phyloP scores from a whole-genome alignment of 1,140 invertebrate species.

The Drosophila insularis region DNA sequence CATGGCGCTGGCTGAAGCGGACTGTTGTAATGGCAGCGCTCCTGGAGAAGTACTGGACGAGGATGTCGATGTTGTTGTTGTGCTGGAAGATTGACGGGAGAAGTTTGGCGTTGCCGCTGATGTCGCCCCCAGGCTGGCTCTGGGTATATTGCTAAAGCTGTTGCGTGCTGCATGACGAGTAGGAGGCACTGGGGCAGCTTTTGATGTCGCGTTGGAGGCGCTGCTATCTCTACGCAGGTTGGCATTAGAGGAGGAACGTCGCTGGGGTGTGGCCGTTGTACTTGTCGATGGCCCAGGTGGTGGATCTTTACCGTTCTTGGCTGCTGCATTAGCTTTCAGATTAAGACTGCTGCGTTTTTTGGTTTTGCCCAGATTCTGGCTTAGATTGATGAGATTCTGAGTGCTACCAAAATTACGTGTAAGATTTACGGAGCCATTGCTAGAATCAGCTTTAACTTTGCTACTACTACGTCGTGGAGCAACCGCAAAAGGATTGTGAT shows the following conservation, averaged over 20 bases:
- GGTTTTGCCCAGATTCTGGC: slow-evolving; percentile 72
- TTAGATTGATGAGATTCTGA: slow-evolving; percentile 76
- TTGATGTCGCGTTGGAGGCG: slow-evolving; percentile 42
- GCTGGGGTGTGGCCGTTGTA: slow-evolving; percentile 35
- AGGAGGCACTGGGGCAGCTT: slow-evolving; percentile 60
- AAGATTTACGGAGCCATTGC: slow-evolving; percentile 61
- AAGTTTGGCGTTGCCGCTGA: slow-evolving; percentile 42
- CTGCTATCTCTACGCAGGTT: slow-evolving; percentile 74
- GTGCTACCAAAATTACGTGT: slow-evolving; percentile 79
- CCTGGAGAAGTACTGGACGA: slow-evolving; percentile 35
- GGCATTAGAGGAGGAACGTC: slow-evolving; percentile 73
- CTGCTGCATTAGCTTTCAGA: slow-evolving; percentile 53
- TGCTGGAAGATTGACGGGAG: slow-evolving; percentile 70
- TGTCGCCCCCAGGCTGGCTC: slow-evolving; percentile 62
- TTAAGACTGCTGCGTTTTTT: slow-evolving; percentile 81
- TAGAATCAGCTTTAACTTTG: slow-evolving; percentile 49
- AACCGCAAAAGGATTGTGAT: slow-evolving; percentile 72
- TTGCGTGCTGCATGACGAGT: slow-evolving; percentile 63
- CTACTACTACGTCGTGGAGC: slow-evolving; percentile 63
- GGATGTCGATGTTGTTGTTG: slow-evolving; percentile 50
- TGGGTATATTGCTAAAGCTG: slow-evolving; percentile 81
- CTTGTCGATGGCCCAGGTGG: slow-evolving; percentile 22
- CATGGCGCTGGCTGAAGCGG: slow-evolving; percentile 63
- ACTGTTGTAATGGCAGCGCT: slow-evolving; percentile 49
- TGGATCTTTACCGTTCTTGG: slow-evolving; percentile 66